Base-by-base conservation (phyloP, 2,113 vertebrate species). In the Cephalopholis sonnerati region DNA sequence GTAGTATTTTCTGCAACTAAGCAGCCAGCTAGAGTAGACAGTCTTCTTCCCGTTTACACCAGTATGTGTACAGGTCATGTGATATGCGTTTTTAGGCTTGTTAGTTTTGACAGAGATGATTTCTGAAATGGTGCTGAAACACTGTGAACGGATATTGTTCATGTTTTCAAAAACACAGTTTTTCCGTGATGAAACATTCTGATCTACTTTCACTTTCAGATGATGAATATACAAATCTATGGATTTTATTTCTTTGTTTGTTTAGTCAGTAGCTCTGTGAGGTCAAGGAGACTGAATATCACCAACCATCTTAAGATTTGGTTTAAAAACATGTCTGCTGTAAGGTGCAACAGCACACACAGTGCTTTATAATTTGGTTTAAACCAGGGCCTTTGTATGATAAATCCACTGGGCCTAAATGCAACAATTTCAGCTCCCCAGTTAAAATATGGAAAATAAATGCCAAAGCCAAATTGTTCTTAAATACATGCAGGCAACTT, bases 351-450 rank as follows among this genome's bases (percentile, higher is more conserved):
- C 5, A 39, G 44, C 18, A 7, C 8, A 7, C 8, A 13, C 18
- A 44, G 41, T 20, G 44, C 32, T 36, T 48, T 22, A 0, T 29
- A 11, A 29, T 10, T 5, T 9, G 1, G 16, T 48, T 36, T 44
- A 39, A 25, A 55, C 15, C 6, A 29, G 0, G 4, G 50, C 5
- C 48, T 59, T 67, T 66, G 11, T 17, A n/a, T 36, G 13, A 6
- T 50, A 27, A 25, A 22, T 50, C 20, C 8, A 48, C 11, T 46
- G 0, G 20, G 11, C 0, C 20, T 12, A 13, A 46, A 25, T 55
- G 16, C 7, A n/a, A 3, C 4, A 3, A 3, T 48, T 64, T 24
- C 0, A 29, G 8, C 1, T 51, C n/a, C 13, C 1, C 3, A 1
- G 3, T 25, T 27, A 1, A 71, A 77, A 50, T 64, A 15, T n/a